Percentiles rank a stretch among this genome's conserved stretches.
Evolutionary conservation across 2,888 invertebrate species (phyloP).

Genomic region (Hydrotaea diabolus): DNA sequence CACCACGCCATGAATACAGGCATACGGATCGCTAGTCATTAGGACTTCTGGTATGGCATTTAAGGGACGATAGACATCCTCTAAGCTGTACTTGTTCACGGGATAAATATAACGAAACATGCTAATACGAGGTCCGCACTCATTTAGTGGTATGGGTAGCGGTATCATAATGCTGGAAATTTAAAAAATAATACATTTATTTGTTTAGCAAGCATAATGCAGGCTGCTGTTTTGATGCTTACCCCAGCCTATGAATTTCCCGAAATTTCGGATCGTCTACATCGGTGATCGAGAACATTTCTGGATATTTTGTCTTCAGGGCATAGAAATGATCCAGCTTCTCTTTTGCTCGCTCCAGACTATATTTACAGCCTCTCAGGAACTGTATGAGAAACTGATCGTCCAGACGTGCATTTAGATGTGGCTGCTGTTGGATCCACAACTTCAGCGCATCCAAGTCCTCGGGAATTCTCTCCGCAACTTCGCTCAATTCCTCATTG

Average conservation of each 20-base stretch:
- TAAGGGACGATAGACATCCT: constrained; percentile 82
- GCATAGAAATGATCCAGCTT: constrained; percentile 84
- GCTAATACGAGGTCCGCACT: constrained; percentile 82
- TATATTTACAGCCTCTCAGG: constrained; percentile 85
- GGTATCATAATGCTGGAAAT: constrained; percentile 73
- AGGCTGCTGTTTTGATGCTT: constrained; percentile 38
- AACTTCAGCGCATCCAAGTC: constrained; percentile 79
- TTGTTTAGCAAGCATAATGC: too few species aligned
- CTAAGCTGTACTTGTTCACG: constrained; percentile 81
- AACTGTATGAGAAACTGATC: constrained; percentile 85
- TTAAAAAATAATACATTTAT: too few species aligned
- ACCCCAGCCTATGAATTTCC: constrained; percentile 75
- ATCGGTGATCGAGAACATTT: constrained; percentile 77
- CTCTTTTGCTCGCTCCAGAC: constrained; percentile 84
- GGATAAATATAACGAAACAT: constrained; percentile 82
- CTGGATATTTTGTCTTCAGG: constrained; percentile 73
- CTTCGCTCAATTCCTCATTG: constrained; percentile 75
- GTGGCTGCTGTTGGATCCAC: constrained; percentile 82
- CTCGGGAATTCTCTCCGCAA: constrained; percentile 74
- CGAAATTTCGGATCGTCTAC: constrained; percentile 73
- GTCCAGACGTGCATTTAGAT: constrained; percentile 77
- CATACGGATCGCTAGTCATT: constrained; percentile 84
- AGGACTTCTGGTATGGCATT: constrained; percentile 83
- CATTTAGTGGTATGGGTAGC: constrained; percentile 76
- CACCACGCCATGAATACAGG: constrained; percentile 82